Base-by-base conservation (phyloP, 1,140 invertebrate genomes). In the Bombus pyrosoma region DNA sequence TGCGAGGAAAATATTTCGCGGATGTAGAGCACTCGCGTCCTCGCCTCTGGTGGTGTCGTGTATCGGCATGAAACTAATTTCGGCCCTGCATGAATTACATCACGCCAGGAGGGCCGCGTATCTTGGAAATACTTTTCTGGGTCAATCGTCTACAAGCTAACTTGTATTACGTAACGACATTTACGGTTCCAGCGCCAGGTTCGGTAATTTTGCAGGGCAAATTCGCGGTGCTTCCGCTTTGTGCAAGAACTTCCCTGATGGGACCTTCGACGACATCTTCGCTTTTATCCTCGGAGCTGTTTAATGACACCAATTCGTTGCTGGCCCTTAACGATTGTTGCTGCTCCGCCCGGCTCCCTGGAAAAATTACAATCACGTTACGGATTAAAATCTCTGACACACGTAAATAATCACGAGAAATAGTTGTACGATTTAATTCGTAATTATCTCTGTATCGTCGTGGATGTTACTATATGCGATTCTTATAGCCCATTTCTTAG, bases 131-230 rank as follows among this genome's bases (percentile, higher is more conserved):
- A 72, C 66, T 80, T 84, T 81, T 81, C 78, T 75, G 34, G 85
- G 62, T 82, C 72, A 76, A 74, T 69, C 72, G 69, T n/a, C 57
- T 32, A n/a, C 25, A 25, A 68, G 43, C 28, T 79, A 62, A 64
- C 75, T 59, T 32, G 41, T 41, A 59, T 74, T 73, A 37, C n/a
- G 62, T 69, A 80, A 86, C 6, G 66, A 89, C 73, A 96, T 97
- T 97, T 95, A 97, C 97, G 93, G 97, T 97, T 88, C 97, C 97
- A 78, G 96, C 96, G 47, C 96, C 96, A 83, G 96, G 96, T 89
- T 97, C 96, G 89, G 95, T 95, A 68, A 97, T 96, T 90, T 96
- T 96, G 94, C 97, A 97, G 39, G 97, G 97, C 71, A 97, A 94
- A 81, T 96, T 96, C 66, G 97, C 97, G 28, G 97, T 97, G 64